A percentile compares a stretch with the other conserved stretches of the same genome.
Evolutionary conservation across 2,113 vertebrate genomes (phyloP).

Genomic region (Lutjanus erythropterus): DNA sequence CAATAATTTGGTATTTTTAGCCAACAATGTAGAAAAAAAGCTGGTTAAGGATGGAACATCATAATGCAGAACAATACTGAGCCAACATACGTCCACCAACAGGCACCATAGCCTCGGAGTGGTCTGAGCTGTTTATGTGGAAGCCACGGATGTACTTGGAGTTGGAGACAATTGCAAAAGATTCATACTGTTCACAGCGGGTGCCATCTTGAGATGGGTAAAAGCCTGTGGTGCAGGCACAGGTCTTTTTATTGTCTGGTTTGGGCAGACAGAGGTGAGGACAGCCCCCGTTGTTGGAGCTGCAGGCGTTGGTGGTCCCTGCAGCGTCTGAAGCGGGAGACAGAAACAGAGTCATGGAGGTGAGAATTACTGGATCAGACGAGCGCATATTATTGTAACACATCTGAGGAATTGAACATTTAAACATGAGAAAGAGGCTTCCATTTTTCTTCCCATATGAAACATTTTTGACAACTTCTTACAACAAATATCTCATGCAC

Average conservation of each 20-base stretch:
- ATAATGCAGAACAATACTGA: neutral
- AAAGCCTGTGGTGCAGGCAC: constrained; percentile 84
- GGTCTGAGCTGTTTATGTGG: constrained; percentile 85
- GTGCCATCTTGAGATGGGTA: constrained; percentile 73
- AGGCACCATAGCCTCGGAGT: constrained; percentile 85
- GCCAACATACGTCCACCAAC: constrained; percentile 76
- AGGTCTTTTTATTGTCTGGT: constrained; percentile 75
- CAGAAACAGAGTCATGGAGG: neutral
- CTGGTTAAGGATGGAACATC: neutral
- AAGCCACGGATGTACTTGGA: constrained; percentile 79
- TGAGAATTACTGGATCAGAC: neutral
- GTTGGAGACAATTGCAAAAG: constrained; percentile 80
- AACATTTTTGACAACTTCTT: neutral
- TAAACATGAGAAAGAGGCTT: neutral
- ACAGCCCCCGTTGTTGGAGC: constrained; percentile 82
- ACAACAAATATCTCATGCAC: neutral
- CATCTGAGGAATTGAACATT: neutral
- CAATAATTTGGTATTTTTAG: neutral
- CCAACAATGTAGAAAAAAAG: neutral
- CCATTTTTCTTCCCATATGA: neutral
- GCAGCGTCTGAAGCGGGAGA: constrained; percentile 71
- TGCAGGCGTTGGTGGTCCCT: constrained; percentile 81
- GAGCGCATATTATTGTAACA: neutral
- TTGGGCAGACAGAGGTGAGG: constrained; percentile 83
- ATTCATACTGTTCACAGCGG: constrained; percentile 80